Evolutionary conservation across 2,888 invertebrate species (phyloP).

Genomic region (Phengaris alcon): DNA sequence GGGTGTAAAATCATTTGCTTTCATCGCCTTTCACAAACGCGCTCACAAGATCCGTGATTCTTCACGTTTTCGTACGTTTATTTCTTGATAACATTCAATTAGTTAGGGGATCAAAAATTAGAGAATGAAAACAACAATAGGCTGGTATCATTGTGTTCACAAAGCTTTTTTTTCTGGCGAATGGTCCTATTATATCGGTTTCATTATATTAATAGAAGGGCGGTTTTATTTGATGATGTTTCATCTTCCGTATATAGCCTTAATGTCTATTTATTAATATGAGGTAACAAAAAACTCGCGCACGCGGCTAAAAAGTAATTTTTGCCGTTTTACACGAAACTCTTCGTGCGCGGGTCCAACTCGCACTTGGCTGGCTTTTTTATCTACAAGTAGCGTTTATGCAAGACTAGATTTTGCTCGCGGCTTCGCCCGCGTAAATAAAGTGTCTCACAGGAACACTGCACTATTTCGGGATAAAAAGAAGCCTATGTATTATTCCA

Average conservation of each 20-base stretch:
- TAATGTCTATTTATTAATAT: background rate
- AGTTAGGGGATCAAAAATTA: slow-evolving; percentile 55
- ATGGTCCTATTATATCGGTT: background rate
- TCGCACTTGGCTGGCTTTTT: no score
- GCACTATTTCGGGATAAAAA: no score
- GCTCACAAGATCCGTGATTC: background rate
- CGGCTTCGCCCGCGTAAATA: no score
- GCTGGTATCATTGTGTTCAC: background rate
- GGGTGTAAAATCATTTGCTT: background rate
- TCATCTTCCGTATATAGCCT: background rate
- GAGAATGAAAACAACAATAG: slow-evolving; percentile 41
- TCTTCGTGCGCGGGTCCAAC: no score
- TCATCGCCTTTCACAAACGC: background rate
- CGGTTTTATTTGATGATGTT: background rate
- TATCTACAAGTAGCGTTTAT: no score
- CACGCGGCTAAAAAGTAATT: no score
- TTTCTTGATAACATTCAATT: slow-evolving; percentile 62
- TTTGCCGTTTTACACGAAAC: no score
- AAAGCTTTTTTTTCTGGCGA: slow-evolving; percentile 11
- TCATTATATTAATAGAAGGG: slow-evolving; percentile 15
- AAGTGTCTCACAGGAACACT: no score
- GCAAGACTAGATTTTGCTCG: no score
- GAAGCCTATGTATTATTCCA: no score
- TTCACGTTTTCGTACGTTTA: slow-evolving; percentile 44
- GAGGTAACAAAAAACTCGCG: no score